Base-by-base conservation (phyloP, 2,113 vertebrate genomes). In the Mesoclemmys tuberculata region DNA sequence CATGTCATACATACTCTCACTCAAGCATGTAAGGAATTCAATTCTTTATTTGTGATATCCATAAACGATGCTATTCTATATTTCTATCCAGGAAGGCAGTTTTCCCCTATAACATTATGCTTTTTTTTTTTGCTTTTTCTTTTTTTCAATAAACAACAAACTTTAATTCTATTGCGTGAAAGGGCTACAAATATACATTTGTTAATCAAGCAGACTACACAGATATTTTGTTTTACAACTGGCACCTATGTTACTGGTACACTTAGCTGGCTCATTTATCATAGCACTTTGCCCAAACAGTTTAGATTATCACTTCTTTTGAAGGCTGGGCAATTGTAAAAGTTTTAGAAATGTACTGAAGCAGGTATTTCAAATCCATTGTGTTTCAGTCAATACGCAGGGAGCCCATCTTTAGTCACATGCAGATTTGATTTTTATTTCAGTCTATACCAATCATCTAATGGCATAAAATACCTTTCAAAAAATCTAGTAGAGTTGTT, bases 21-120 rank as follows among this genome's bases (percentile, higher is more conserved):
- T 98, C 98, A 97, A 98, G 97, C 92, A 98, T 93, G 96, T 98
- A 98, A 98, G 98, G 97, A 98, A 98, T 98, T 98, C 97, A 98
- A 98, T 98, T 98, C 90, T 98, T 98, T 98, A 98, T 98, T 98
- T 98, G 95, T 88, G 87, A 98, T 98, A 98, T 98, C 97, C 97
- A 98, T 98, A 98, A 98, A 98, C 75, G 98, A 96, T 97, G 96
- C 98, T 98, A 98, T 95, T 98, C 98, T 98, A 86, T 98, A 98
- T 96, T 97, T 98, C 98, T 98, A 98, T 95, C 95, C 97, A 98
- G 84, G 96, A 98, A 98, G 97, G 97, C 96, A 98, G 96, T 97
- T 98, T 97, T 94, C 96, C 95, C 97, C 98, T 97, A 98, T 93
- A 98, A 97, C 98, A 97, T 93, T 97, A 95, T 94, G 95, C 74